Percentiles rank a stretch among this genome's conserved stretches.
Conservation (phyloP, 2,113 vertebrate genomes). For the Arizona elegans region DNA sequence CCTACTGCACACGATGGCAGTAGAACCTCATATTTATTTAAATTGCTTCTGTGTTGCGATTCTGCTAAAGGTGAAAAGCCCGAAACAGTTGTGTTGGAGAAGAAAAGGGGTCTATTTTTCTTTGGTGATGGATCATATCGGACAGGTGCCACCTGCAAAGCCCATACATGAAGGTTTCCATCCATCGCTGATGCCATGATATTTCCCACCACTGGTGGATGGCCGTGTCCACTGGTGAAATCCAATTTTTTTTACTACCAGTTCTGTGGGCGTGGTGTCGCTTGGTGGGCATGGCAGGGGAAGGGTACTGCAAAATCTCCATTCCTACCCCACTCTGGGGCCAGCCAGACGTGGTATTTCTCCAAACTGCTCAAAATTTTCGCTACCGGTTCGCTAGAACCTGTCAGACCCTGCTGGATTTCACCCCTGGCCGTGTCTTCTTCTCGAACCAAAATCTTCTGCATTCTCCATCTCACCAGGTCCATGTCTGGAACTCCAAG, state of each 20-base stretch:
- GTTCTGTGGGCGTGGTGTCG: no score
- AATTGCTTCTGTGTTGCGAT: slow-evolving; percentile 10
- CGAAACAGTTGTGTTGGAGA: slow-evolving; percentile 19
- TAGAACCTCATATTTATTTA: slow-evolving; percentile 64
- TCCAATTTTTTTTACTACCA: no score
- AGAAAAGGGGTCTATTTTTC: slow-evolving; percentile 35
- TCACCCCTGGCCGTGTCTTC: background rate
- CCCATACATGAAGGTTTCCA: background rate
- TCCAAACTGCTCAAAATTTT: no score
- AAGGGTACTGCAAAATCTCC: no score
- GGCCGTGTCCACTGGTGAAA: background rate
- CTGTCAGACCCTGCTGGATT: no score
- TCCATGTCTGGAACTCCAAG: background rate
- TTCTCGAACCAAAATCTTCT: background rate
- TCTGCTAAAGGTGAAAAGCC: no score
- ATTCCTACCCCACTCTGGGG: no score
- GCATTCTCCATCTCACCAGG: background rate
- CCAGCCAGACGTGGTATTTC: no score
- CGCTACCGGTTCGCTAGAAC: no score
- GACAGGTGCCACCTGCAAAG: slow-evolving; percentile 18
- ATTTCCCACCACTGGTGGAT: background rate
- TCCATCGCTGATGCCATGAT: no score
- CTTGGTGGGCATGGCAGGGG: no score
- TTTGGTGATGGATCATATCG: slow-evolving; percentile 26
- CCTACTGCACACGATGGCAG: slow-evolving; percentile 40